phyloP scores from a whole-genome alignment of 2,797 vertebrate species.

The Triplophysa yarkandensis region DNA sequence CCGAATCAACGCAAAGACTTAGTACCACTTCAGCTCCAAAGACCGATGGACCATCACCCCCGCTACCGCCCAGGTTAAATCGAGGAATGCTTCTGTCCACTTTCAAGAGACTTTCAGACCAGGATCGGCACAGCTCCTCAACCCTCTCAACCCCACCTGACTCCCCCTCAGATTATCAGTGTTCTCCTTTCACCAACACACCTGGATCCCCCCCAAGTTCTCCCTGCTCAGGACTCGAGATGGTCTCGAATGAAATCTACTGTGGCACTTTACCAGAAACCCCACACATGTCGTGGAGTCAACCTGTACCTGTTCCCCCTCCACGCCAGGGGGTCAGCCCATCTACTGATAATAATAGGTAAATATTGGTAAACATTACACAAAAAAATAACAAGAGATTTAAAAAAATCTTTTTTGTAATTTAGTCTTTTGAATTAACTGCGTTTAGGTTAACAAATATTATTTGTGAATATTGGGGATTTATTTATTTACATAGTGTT shows the following conservation, averaged over 20 bases:
- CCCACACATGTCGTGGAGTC: slow-evolving; percentile 56
- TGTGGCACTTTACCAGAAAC: slow-evolving; percentile 77
- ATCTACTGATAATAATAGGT: slow-evolving; percentile 72
- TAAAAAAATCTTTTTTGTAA: background rate
- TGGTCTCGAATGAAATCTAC: slow-evolving; percentile 90
- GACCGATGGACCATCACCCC: slow-evolving; percentile 57
- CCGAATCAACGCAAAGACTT: slow-evolving; percentile 37
- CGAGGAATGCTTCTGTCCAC: slow-evolving; percentile 41
- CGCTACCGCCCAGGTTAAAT: slow-evolving; percentile 73
- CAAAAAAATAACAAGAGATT: background rate
- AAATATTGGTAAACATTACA: slow-evolving; percentile 34
- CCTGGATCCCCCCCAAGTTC: slow-evolving; percentile 54
- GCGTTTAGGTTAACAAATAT: background rate
- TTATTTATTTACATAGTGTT: background rate
- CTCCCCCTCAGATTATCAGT: slow-evolving; percentile 55
- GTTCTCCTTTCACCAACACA: slow-evolving; percentile 58
- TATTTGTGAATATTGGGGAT: background rate
- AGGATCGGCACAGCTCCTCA: slow-evolving; percentile 30
- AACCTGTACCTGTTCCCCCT: slow-evolving; percentile 58
- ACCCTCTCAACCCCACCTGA: slow-evolving; percentile 48
- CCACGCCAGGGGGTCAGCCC: slow-evolving; percentile 63
- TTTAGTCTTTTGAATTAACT: background rate
- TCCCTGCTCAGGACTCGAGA: slow-evolving; percentile 73
- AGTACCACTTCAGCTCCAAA: slow-evolving; percentile 58
- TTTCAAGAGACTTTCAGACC: slow-evolving; percentile 54